Conservation (phyloP, 1,140 invertebrate genomes). For the Pemphigus obesinymphae region DNA sequence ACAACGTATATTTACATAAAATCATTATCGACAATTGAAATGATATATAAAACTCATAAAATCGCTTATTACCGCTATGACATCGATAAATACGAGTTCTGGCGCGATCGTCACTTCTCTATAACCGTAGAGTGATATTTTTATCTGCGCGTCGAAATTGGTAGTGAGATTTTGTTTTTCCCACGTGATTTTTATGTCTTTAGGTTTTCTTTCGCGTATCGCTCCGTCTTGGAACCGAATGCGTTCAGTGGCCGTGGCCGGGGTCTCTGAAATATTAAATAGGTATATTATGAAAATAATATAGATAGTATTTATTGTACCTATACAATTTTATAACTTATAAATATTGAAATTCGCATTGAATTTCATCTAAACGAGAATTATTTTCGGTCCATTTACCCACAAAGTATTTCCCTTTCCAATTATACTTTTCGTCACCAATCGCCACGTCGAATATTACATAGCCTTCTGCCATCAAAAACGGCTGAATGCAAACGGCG, state of each 20-base stretch:
- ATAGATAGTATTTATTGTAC: no score
- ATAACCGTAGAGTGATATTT: slow-evolving; percentile 82
- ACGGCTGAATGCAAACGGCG: slow-evolving; percentile 83
- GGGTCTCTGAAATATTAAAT: slow-evolving; percentile 63
- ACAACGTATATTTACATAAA: slow-evolving; percentile 49
- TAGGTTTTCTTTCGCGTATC: slow-evolving; percentile 66
- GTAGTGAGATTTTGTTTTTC: slow-evolving; percentile 76
- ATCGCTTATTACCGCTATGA: slow-evolving; percentile 52
- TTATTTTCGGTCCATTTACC: slow-evolving; percentile 59
- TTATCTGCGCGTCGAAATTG: slow-evolving; percentile 67
- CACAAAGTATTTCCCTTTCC: slow-evolving; percentile 88
- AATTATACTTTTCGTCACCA: slow-evolving; percentile 76
- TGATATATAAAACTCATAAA: not conserved
- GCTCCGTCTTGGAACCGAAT: slow-evolving; percentile 73
- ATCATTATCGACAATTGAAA: not conserved
- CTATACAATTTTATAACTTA: no score
- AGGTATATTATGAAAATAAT: not conserved
- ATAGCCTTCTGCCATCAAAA: slow-evolving; percentile 84
- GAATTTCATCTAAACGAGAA: no score
- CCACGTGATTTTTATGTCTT: slow-evolving; percentile 74
- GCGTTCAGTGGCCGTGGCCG: slow-evolving; percentile 73
- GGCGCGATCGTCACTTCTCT: slow-evolving; percentile 72
- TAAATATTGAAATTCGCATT: no score
- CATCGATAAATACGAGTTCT: slow-evolving; percentile 60
- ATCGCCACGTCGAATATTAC: slow-evolving; percentile 82